A percentile compares a stretch with the other conserved stretches of the same genome.
Conservation (phyloP, 2,888 invertebrate genomes). For the Corbicula japonica region DNA sequence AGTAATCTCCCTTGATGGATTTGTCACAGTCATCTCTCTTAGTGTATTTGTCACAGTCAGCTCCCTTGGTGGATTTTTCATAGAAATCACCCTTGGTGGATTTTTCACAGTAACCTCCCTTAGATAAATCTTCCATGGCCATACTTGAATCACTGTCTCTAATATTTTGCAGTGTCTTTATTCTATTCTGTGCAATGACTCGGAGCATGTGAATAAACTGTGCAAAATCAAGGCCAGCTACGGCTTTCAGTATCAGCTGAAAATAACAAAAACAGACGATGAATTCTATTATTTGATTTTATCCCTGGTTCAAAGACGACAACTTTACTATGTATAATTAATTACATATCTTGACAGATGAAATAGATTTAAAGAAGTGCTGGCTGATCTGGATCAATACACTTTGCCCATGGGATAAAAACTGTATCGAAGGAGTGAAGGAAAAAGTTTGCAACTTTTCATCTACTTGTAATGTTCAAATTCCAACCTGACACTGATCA, state of each 20-base stretch:
- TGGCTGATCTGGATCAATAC: background rate
- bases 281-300: background rate
- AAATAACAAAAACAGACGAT: slow-evolving; percentile 32
- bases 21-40: background rate
- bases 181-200: slow-evolving; percentile 74
- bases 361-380: background rate
- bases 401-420: background rate
- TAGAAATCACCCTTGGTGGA: background rate
- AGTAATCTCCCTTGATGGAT: too few relatives aligned
- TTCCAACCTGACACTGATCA: too few relatives aligned
- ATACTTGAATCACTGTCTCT: background rate
- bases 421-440: too few relatives aligned
- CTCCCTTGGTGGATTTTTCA: background rate
- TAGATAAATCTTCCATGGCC: background rate
- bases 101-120: background rate
- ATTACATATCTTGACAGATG: background rate
- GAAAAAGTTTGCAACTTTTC: too few relatives aligned
- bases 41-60: background rate
- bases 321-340: background rate
- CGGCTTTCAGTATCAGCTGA: slow-evolving; percentile 84
- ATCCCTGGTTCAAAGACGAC: background rate
- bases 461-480: too few relatives aligned
- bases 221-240: slow-evolving; percentile 81
- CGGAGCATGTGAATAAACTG: slow-evolving; percentile 81
- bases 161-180: slow-evolving; percentile 30